These are phyloP conservation scores for Charina bottae DNA, from an alignment of 2,113 vertebrate genomes.

Conservation along the genomic window DNA sequence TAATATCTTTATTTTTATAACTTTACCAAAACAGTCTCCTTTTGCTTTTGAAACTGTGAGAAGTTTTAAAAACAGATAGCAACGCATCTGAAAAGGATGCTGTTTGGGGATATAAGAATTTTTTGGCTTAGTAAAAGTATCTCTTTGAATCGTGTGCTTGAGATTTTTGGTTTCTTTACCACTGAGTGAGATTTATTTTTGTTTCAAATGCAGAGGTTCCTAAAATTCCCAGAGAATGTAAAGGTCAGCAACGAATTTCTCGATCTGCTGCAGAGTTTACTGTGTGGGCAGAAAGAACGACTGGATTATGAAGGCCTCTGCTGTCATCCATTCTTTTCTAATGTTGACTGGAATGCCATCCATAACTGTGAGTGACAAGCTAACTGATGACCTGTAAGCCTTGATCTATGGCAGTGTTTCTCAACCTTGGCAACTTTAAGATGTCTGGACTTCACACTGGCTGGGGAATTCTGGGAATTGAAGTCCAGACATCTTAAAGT, in stretches of 20 bases:
- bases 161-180: slow-evolving; percentile 27
- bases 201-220: slow-evolving; percentile 77
- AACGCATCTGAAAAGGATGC: not conserved
- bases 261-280: slow-evolving; percentile 89
- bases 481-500: too few relatives aligned
- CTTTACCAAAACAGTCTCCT: not conserved
- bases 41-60: not conserved
- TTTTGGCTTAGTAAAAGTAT: not conserved
- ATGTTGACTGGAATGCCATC: slow-evolving; percentile 87
- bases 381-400: slow-evolving; percentile 6
- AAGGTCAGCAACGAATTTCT: slow-evolving; percentile 83
- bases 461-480: too few relatives aligned
- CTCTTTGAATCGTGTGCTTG: not conserved
- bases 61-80: not conserved
- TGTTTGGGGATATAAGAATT: not conserved
- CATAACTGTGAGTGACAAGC: slow-evolving; percentile 81
- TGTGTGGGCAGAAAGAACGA: slow-evolving; percentile 87
- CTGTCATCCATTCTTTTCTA: slow-evolving; percentile 92
- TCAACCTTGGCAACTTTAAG: too few relatives aligned
- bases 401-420: not conserved
- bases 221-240: slow-evolving; percentile 91
- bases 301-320: slow-evolving; percentile 88
- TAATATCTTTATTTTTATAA: too few relatives aligned
- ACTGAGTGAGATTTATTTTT: slow-evolving; percentile 42
- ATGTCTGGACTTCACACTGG: too few relatives aligned